Conservation (phyloP, 2,888 invertebrate genomes). For the Hemaris fuciformis region DNA sequence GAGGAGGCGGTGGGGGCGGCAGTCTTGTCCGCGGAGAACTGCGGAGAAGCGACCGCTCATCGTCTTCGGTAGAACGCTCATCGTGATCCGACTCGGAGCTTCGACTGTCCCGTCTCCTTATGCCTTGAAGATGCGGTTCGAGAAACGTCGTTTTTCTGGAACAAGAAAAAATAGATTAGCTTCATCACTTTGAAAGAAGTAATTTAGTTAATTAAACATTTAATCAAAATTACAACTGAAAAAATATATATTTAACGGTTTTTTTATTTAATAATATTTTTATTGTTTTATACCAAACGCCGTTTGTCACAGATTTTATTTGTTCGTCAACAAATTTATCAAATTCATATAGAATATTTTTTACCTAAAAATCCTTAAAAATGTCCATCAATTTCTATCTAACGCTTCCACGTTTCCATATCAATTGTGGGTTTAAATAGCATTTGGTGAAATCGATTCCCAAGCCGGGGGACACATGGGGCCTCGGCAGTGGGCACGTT, state of each 20-base stretch:
- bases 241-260: no score
- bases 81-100: constrained; percentile 77
- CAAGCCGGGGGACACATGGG: constrained; percentile 51
- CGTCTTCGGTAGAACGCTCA: constrained; percentile 76
- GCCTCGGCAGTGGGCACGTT: constrained; percentile 30
- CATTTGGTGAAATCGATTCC: constrained; percentile 46
- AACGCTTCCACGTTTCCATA: background rate
- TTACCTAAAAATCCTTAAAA: no score
- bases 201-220: no score
- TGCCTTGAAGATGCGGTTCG: constrained; percentile 87
- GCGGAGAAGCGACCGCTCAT: constrained; percentile 69
- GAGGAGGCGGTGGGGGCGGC: constrained; percentile 71
- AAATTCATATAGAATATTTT: no score
- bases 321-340: no score
- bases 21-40: constrained; percentile 71
- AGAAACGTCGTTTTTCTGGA: constrained; percentile 88
- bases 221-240: no score
- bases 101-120: constrained; percentile 75
- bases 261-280: no score
- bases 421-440: background rate
- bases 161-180: constrained; percentile 42
- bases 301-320: no score
- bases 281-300: no score
- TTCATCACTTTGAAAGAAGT: background rate
- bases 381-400: no score